Percentiles rank a stretch among this genome's conserved stretches.
Evolutionary conservation across 1,140 invertebrate genomes (phyloP).

Genomic region (Drosophila ogumai): DNA sequence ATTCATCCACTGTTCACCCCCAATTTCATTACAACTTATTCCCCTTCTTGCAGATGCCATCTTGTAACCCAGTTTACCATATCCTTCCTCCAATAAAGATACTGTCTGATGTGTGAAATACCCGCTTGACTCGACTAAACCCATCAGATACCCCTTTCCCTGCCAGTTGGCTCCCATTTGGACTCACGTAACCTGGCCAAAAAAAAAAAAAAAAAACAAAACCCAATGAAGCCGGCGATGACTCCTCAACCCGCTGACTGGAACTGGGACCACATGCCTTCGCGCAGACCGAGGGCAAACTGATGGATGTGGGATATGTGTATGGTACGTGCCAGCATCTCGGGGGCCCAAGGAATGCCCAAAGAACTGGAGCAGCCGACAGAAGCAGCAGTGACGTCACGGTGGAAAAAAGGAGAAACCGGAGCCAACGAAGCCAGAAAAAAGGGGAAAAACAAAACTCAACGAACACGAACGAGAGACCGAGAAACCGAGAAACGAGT

Average conservation of each 20-base stretch:
- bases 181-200: conserved; percentile 49
- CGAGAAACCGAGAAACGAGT: conserved; percentile 28
- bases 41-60: background rate
- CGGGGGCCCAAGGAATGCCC: conserved; percentile 60
- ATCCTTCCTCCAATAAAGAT: background rate
- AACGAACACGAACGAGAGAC: conserved; percentile 72
- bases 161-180: conserved; percentile 7
- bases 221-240: background rate
- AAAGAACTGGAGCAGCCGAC: conserved; percentile 71
- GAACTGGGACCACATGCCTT: conserved; percentile 56
- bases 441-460: conserved; percentile 78
- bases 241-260: conserved; percentile 19
- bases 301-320: conserved; percentile 51
- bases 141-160: conserved; percentile 10
- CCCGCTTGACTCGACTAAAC: conserved; percentile 18
- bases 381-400: conserved; percentile 61
- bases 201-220: conserved; percentile 19
- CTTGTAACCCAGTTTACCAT: conserved; percentile 24
- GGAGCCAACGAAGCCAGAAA: conserved; percentile 49
- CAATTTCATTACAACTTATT: background rate
- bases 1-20: background rate
- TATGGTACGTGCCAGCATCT: conserved; percentile 68
- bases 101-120: background rate
- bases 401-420: conserved; percentile 31
- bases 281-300: conserved; percentile 66